phyloP scores from a whole-genome alignment of 2,113 vertebrate genomes.

The Festucalex cinctus region DNA sequence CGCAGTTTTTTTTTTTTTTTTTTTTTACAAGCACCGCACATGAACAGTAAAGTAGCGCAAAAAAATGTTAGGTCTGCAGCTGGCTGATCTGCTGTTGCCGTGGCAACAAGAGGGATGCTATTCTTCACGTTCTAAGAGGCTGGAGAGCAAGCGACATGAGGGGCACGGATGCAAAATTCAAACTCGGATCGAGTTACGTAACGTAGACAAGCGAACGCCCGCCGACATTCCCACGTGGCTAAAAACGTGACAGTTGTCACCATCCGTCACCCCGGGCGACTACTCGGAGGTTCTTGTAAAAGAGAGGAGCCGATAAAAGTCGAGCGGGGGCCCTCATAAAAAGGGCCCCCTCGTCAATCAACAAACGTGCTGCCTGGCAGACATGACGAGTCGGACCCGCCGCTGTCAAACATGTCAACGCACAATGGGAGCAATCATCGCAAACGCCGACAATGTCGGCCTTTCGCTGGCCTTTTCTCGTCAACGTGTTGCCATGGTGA shows the following conservation, averaged over 20 bases:
- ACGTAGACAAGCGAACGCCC: neutral
- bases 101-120: neutral
- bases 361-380: slow-evolving; percentile 60
- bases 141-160: neutral
- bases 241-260: slow-evolving; percentile 14
- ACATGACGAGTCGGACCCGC: slow-evolving; percentile 55
- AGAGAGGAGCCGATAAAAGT: slow-evolving; percentile 32
- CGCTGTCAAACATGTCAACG: slow-evolving; percentile 56
- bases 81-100: neutral
- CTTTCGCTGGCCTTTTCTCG: slow-evolving; percentile 46
- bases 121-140: neutral
- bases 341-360: slow-evolving; percentile 57
- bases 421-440: slow-evolving; percentile 71
- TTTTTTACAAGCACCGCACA: neutral
- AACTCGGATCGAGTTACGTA: neutral
- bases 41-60: neutral
- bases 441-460: slow-evolving; percentile 65
- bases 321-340: slow-evolving; percentile 33
- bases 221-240: neutral
- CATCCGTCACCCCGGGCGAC: slow-evolving; percentile 15
- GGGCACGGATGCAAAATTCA: neutral
- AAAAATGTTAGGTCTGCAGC: neutral
- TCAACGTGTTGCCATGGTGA: slow-evolving; percentile 59
- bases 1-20: too few relatives aligned
- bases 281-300: slow-evolving; percentile 19